Evolutionary conservation across 2,797 vertebrate genomes (phyloP), one percentile per base, ranked within the genome.

Genomic region (Ataeniobius toweri): DNA sequence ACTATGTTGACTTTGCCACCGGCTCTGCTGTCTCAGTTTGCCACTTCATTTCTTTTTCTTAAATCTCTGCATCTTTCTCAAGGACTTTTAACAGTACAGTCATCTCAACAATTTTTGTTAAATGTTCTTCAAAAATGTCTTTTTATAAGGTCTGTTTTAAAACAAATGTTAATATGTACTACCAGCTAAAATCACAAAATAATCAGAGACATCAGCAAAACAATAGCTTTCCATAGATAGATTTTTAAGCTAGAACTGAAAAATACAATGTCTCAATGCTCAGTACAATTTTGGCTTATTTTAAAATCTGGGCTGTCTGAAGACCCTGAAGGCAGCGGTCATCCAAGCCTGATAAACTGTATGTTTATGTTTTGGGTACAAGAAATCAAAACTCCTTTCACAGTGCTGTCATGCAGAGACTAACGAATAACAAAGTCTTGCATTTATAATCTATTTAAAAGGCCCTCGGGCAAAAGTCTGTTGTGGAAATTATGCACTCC

Each of bases 1-100:
- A 79, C 89, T 86, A 85, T 81, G 86, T 79, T 85, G 90, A 92
- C 93, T 92, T 93, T 92, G 92, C 91, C 83, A 41, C 72, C 0
- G 82, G 89, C 88, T 69, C 79, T 0, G 6, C 76, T 79, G 77
- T 84, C 59, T 79, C 53, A 48, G 82, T 85, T 85, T 18, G 7
- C 71, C 71, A 85, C 77, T 77, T 51, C 44, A 56, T 82, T 44
- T 63, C 50, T 73, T 53, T 41, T 10, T 41, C 39, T 73, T 13
- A 22, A 51, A 36, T 31, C 53, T 81, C 48, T 70, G 48, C 65
- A 44, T 76, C 36, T 28, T 81, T 59, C 72, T 67, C 74, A 67
- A 69, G 44, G 69, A 79, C 10, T 75, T 89, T 87, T 71, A 82
- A 78, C 70, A 72, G 76, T 24, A 65, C 51, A 1, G 5, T 61